A percentile compares a stretch with the other conserved stretches of the same genome.
These are phyloP conservation scores for Spodoptera exigua DNA, from an alignment of 2,888 invertebrate species.

Conservation along the genomic window DNA sequence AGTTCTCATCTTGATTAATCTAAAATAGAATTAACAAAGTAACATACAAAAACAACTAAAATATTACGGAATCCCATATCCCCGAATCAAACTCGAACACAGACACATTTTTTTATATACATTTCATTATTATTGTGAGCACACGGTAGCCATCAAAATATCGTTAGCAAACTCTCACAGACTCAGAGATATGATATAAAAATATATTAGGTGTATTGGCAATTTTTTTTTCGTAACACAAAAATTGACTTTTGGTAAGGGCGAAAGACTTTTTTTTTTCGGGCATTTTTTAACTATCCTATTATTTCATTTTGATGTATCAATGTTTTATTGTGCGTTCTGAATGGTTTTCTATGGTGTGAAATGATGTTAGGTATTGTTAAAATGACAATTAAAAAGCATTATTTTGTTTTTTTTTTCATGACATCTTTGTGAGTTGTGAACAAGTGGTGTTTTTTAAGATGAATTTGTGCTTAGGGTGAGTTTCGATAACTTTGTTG, in stretches of 20 bases:
- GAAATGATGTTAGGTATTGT: constrained; percentile 62
- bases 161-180: constrained; percentile 78
- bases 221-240: constrained; percentile 85
- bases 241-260: constrained; percentile 68
- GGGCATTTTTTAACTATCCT: constrained; percentile 40
- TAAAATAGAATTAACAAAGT: too few species aligned
- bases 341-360: constrained; percentile 55
- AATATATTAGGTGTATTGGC: constrained; percentile 73
- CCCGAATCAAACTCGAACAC: too few species aligned
- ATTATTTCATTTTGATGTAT: constrained; percentile 68
- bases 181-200: too few species aligned
- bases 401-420: constrained; percentile 49
- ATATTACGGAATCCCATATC: too few species aligned
- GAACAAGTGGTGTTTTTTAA: constrained; percentile 3
- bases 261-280: constrained; percentile 56
- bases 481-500: too few species aligned
- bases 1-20: too few species aligned
- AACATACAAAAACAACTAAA: too few species aligned
- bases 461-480: constrained; percentile 2
- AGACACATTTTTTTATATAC: constrained; percentile 67
- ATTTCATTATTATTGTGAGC: constrained; percentile 82
- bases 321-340: constrained; percentile 64
- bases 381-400: constrained; percentile 61
- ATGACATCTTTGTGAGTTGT: constrained; percentile 38
- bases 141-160: constrained; percentile 83